Base-by-base conservation (phyloP, 2,797 vertebrate species). In the Leptatherina wallacei region DNA sequence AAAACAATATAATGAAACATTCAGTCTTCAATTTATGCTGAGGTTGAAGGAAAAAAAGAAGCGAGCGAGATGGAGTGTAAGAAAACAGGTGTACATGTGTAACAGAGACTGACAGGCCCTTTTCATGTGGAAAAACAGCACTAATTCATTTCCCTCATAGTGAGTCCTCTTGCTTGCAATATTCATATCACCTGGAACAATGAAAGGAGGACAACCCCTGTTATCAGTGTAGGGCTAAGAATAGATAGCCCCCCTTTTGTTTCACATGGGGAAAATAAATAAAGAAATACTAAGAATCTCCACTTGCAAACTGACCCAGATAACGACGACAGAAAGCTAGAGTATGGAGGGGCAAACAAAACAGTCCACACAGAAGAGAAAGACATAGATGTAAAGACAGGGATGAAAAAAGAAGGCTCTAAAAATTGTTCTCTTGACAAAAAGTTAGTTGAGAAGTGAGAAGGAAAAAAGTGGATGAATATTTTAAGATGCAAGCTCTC, bases 301-400 rank as follows among this genome's bases (percentile, higher is more conserved):
- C 69, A 40, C 58, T 83, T 6, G 11, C 82, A 86, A 86, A 90
- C 91, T 93, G 92, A 92, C 91, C 92, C 90, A 94, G 87, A 94
- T 93, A 91, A 84, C 65, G 85, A 84, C 70, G 82, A 81, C 75
- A 78, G 68, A 70, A 79, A 87, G 78, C 77, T 71, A 55, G 83
- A 79, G 85, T 90, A 90, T 90, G 63, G 82, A 89, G 88, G 88
- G 89, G 87, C 69, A 83, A 86, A 82, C 71, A 77, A 86, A 80
- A 89, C 75, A 89, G 82, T 87, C 78, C 78, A 73, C 71, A 74
- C 40, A 71, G 69, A 84, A 71, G 61, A 76, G 29, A 49, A 65
- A 57, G 60, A 47, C 38, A 77, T 60, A 72, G 75, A 68, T 60
- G 59, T 59, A 54, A 82, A 65, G 61, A 73, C 57, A 61, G 49